A percentile compares a stretch with the other conserved stretches of the same genome.
phyloP scores from a whole-genome alignment of 2,113 vertebrate species.

The Xerus inauris region DNA sequence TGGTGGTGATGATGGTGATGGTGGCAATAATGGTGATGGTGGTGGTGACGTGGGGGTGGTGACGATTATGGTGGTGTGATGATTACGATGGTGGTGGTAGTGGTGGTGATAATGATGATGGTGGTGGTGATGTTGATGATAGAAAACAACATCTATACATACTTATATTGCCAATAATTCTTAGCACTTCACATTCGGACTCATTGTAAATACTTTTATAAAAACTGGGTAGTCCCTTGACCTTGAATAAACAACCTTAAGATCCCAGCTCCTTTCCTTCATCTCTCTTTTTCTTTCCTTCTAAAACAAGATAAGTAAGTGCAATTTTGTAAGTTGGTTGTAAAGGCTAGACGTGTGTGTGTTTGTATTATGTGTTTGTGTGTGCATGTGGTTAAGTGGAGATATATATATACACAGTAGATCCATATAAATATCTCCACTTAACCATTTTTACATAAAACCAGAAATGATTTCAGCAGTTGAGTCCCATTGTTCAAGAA shows the following conservation, averaged over 20 bases:
- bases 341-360: too few relatives aligned
- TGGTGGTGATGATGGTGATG: neutral
- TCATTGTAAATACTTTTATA: neutral
- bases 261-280: neutral
- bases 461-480: neutral
- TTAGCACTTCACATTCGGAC: neutral
- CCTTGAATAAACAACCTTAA: neutral
- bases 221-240: neutral
- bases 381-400: neutral
- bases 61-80: neutral
- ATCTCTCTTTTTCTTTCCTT: neutral
- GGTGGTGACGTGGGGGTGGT: neutral
- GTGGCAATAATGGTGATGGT: neutral
- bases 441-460: neutral
- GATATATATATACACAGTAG: neutral
- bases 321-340: neutral
- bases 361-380: neutral
- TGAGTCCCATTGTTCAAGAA: neutral
- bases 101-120: neutral
- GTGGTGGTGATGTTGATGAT: neutral
- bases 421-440: neutral
- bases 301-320: neutral
- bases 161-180: neutral
- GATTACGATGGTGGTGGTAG: neutral
- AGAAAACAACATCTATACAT: neutral